Conservation (phyloP, 2,888 invertebrate species). For the Acholoe squamosa region DNA sequence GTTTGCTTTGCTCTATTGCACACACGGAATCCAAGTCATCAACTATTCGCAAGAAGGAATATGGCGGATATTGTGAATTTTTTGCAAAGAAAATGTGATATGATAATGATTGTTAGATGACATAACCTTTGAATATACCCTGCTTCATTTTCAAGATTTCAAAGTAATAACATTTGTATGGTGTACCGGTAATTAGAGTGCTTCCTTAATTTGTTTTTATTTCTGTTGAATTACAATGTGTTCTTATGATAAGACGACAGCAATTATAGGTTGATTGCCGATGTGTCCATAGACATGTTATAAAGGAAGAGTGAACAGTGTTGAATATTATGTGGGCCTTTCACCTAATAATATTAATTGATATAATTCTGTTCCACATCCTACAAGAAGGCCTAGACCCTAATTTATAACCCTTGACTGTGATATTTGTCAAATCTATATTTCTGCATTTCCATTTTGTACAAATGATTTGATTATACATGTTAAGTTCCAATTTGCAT, state of each 20-base stretch:
- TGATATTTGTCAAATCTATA: conserved; percentile 34
- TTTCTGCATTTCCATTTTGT: conserved; percentile 32
- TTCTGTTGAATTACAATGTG: conserved; percentile 22
- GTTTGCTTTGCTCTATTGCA: neutral
- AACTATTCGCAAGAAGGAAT: neutral
- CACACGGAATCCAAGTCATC: no score
- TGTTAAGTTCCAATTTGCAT: neutral
- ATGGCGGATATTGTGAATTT: conserved; percentile 3
- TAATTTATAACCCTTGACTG: neutral
- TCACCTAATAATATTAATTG: neutral
- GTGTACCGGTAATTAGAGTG: no score
- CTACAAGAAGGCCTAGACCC: neutral
- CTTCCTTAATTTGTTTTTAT: neutral
- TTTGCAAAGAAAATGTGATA: neutral
- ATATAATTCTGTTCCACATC: neutral
- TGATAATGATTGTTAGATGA: neutral
- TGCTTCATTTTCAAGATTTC: no score
- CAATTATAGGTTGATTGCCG: conserved; percentile 27
- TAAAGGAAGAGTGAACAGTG: no score
- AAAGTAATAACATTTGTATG: no score
- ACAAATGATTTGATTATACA: neutral
- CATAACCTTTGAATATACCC: neutral
- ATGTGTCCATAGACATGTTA: neutral
- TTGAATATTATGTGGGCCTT: no score
- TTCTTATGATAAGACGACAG: neutral